These are phyloP conservation scores for Colletes collaris DNA, from an alignment of 2,888 invertebrate species.

Conservation along the genomic window DNA sequence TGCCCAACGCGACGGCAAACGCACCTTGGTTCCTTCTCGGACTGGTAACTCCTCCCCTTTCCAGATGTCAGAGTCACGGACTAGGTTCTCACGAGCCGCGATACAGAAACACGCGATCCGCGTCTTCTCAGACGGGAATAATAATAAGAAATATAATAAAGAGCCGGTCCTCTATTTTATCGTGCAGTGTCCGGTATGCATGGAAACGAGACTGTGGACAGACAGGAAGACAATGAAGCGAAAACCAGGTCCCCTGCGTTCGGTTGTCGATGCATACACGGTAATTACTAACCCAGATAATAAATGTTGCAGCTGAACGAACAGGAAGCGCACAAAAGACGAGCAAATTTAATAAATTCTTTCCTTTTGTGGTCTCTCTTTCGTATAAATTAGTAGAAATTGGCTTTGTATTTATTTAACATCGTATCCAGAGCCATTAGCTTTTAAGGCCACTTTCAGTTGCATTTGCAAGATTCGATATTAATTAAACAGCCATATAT, in stretches of 20 bases:
- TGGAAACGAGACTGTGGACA: slow-evolving; percentile 26
- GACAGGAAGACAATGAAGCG: slow-evolving; percentile 52
- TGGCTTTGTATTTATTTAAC: no score
- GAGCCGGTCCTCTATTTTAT: slow-evolving; percentile 20
- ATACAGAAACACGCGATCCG: slow-evolving; percentile 41
- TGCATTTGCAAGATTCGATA: no score
- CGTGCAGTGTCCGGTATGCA: slow-evolving; percentile 19
- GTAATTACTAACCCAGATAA: slow-evolving; percentile 64
- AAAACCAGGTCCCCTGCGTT: slow-evolving; percentile 43
- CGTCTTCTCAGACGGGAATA: slow-evolving; percentile 16
- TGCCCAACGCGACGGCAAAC: slow-evolving; percentile 29
- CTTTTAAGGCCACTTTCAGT: no score
- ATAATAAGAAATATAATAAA: slow-evolving; percentile 31
- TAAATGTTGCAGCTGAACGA: slow-evolving; percentile 31
- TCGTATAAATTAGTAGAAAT: no score
- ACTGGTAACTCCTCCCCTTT: slow-evolving; percentile 28
- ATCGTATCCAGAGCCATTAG: no score
- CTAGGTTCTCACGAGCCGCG: slow-evolving; percentile 44
- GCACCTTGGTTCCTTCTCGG: slow-evolving; percentile 25
- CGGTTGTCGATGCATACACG: slow-evolving; percentile 45
- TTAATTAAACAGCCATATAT: no score
- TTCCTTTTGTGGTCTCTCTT: background rate
- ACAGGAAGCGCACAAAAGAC: slow-evolving; percentile 30
- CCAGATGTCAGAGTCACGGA: slow-evolving; percentile 29
- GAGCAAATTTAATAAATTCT: slow-evolving; percentile 4